Percentiles rank a stretch among this genome's conserved stretches.
Evolutionary conservation across 1,140 invertebrate genomes (phyloP).

Genomic region (Lethocerus indicus): DNA sequence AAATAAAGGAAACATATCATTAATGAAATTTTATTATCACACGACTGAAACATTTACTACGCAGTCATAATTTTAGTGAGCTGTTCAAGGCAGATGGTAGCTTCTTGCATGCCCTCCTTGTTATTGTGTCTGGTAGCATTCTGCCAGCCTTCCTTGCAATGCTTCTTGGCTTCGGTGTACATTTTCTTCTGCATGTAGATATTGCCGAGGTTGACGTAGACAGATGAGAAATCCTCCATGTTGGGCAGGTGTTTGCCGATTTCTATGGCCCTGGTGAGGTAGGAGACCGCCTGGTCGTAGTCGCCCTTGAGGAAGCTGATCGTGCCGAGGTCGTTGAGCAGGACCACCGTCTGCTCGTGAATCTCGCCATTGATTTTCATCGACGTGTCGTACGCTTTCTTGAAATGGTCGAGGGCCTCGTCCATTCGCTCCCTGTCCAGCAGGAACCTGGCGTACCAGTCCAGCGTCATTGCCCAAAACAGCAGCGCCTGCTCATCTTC

Average conservation of each 20-base stretch:
- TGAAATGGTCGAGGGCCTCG: constrained; percentile 46
- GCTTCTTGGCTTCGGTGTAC: constrained; percentile 45
- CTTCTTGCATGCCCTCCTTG: constrained; percentile 41
- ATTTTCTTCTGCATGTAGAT: constrained; percentile 55
- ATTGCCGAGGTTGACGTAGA: constrained; percentile 71
- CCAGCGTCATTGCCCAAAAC: constrained; percentile 50
- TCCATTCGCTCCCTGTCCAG: constrained; percentile 39
- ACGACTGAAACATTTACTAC: no score
- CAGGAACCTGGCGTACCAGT: constrained; percentile 68
- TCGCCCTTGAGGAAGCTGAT: constrained; percentile 45
- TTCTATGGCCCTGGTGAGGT: constrained; percentile 50
- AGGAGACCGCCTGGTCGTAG: constrained; percentile 45
- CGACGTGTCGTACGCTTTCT: constrained; percentile 50
- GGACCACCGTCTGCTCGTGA: constrained; percentile 52
- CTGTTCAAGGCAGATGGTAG: constrained; percentile 38
- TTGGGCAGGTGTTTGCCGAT: constrained; percentile 41
- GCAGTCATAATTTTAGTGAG: constrained; percentile 14
- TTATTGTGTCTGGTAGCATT: constrained; percentile 46
- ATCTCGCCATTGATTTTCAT: constrained; percentile 38
- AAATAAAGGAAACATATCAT: no score
- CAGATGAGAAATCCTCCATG: constrained; percentile 44
- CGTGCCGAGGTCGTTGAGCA: constrained; percentile 74
- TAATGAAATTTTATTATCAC: no score
- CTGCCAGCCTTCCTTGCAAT: constrained; percentile 49
- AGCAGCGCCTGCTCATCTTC: constrained; percentile 37